Evolutionary conservation across 2,888 invertebrate species (phyloP).

Genomic region (Smittia aterrima): DNA sequence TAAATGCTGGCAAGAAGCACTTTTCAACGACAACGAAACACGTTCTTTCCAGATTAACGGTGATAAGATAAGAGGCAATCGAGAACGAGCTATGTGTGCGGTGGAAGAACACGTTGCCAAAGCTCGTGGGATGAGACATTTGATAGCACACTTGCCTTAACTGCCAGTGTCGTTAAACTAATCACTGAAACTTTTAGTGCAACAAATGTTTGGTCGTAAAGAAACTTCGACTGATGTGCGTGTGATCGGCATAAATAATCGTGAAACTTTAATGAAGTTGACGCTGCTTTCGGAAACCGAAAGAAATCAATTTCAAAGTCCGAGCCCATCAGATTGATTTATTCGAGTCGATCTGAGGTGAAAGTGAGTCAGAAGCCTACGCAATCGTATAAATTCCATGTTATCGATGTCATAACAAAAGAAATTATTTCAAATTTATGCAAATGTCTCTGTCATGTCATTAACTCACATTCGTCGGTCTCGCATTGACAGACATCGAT

Average conservation of each 20-base stretch:
- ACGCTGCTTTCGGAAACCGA: not conserved
- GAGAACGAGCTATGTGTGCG: too few relatives aligned
- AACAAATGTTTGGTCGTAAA: too few relatives aligned
- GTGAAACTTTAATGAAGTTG: not conserved
- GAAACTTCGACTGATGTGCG: not conserved
- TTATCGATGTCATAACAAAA: constrained; percentile 1
- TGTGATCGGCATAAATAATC: constrained; percentile 2
- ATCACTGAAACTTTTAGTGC: too few relatives aligned
- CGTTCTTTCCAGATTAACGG: not conserved
- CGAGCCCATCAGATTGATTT: not conserved
- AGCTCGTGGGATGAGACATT: too few relatives aligned
- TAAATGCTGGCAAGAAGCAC: not conserved
- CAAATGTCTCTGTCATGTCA: not conserved
- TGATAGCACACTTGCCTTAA: too few relatives aligned
- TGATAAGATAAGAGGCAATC: not conserved
- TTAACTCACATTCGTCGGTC: not conserved
- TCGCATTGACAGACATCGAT: not conserved
- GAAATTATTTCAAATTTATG: not conserved
- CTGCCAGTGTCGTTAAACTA: too few relatives aligned
- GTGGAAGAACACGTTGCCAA: too few relatives aligned
- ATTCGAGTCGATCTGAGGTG: not conserved
- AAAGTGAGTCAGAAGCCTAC: constrained; percentile 28
- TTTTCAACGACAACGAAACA: not conserved
- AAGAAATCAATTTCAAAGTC: not conserved
- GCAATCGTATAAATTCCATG: not conserved